Percentiles rank a stretch among this genome's conserved stretches.
phyloP scores from a whole-genome alignment of 2,888 invertebrate species.

The Pseudanteris insignis region DNA sequence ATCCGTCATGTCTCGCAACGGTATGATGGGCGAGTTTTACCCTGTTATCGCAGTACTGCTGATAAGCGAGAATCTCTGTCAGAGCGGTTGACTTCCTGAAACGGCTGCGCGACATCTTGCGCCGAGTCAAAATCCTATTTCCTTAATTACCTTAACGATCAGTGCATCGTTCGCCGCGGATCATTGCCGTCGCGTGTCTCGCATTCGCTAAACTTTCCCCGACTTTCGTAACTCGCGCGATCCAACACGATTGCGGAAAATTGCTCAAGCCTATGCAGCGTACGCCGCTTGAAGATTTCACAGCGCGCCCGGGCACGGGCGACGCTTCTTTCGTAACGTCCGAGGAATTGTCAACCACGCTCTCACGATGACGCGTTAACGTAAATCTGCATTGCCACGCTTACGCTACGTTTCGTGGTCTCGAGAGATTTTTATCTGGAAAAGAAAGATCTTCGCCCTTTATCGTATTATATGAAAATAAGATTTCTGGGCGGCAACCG shows the following conservation, averaged over 20 bases:
- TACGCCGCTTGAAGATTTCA: conserved; percentile 4
- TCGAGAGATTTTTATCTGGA: too few species aligned
- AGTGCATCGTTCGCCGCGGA: neutral
- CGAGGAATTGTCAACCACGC: conserved; percentile 10
- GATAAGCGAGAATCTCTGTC: conserved; percentile 3
- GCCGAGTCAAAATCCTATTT: conserved; percentile 10
- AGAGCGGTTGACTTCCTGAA: conserved; percentile 4
- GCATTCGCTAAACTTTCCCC: conserved; percentile 1
- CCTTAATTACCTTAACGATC: conserved; percentile 15
- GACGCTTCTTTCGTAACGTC: conserved; percentile 4
- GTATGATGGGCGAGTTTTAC: too few species aligned
- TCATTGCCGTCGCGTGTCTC: conserved; percentile 3
- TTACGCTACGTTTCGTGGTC: too few species aligned
- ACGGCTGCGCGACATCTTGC: conserved; percentile 2
- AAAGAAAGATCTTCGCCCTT: too few species aligned
- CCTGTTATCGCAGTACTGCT: neutral
- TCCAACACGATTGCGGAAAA: conserved; percentile 4
- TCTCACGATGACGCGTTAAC: conserved; percentile 6
- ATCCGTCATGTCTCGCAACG: too few species aligned
- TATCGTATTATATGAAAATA: too few species aligned
- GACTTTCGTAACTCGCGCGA: conserved; percentile 7
- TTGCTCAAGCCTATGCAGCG: conserved; percentile 5
- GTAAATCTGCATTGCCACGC: conserved; percentile 11
- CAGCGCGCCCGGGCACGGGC: conserved; percentile 1
- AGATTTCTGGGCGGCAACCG: too few species aligned